Base-by-base conservation (phyloP, 2,797 vertebrate genomes). In the Dendrocincla tyrannina region DNA sequence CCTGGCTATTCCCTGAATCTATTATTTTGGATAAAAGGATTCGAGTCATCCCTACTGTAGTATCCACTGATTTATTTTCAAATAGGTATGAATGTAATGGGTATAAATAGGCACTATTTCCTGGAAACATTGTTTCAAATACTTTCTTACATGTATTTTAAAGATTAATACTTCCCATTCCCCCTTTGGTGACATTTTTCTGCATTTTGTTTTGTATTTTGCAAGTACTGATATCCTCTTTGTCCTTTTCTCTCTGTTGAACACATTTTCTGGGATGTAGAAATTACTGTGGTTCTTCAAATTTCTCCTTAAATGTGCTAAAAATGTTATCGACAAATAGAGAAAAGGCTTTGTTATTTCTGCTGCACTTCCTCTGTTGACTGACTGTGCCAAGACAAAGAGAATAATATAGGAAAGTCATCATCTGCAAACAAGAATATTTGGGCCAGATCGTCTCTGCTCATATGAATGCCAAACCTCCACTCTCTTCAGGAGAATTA, bases 291-390 rank as follows among this genome's bases (percentile, higher is more conserved):
- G 24, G 17, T 94, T 93, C 80, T 91, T 88, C 80, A 74, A 42
- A 70, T 84, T 91, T 96, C 73, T 94, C 76, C 41, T 76, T 81
- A 87, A 69, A 84, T 46, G 44, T 74, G 30, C 70, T 77, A 79
- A 90, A 93, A 90, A 39, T 74, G 27, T 89, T 80, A 89, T 73
- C 59, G 79, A 32, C 55, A 93, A 95, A 84, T 73, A 78, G 60
- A 79, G 47, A 79, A 93, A 82, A 86, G 30, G 22, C 69, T 85
- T 94, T 87, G 59, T 96, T 95, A 82, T 76, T 92, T 95, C 64
- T 28, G 2, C 77, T 88, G 66, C 23, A 41, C n/a, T 94, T 88
- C 47, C 82, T 91, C 55, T 84, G 46, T 68, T 73, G 91, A 81
- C 70, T 78, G 69, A 44, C 76, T 91, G 73, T 92, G 80, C 74